A percentile compares a stretch with the other conserved stretches of the same genome.
These are phyloP conservation scores for Girardinichthys multiradiatus DNA, from an alignment of 2,113 vertebrate species.

Conservation along the genomic window DNA sequence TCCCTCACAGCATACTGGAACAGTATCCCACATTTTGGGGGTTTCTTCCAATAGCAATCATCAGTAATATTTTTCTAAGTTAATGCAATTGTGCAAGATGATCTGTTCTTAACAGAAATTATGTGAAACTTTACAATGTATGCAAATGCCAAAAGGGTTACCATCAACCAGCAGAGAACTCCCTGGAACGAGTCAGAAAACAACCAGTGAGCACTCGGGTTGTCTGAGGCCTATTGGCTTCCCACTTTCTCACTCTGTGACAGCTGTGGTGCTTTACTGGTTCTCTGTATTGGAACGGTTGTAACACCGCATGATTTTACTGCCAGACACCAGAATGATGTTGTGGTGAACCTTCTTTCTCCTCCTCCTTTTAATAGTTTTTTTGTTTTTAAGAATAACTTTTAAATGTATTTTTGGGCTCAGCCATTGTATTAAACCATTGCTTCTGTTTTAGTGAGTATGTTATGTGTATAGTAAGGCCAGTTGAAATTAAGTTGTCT, in stretches of 20 bases:
- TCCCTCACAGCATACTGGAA: conserved; percentile 62
- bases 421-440: conserved; percentile 87
- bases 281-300: conserved; percentile 76
- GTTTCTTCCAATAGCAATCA: conserved; percentile 69
- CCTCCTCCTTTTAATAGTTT: conserved; percentile 46
- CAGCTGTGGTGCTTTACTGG: conserved; percentile 73
- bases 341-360: conserved; percentile 66
- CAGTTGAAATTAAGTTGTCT: conserved; percentile 74
- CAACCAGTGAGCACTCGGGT: conserved; percentile 64
- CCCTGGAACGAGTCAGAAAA: conserved; percentile 31
- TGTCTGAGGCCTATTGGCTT: conserved; percentile 50
- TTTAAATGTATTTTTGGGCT: conserved; percentile 84
- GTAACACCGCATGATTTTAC: conserved; percentile 80
- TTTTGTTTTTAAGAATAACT: conserved; percentile 75
- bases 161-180: conserved; percentile 55
- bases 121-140: conserved; percentile 70
- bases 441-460: conserved; percentile 87
- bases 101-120: conserved; percentile 54
- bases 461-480: conserved; percentile 80
- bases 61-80: conserved; percentile 79
- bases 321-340: conserved; percentile 70
- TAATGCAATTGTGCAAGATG: conserved; percentile 48
- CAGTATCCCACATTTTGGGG: conserved; percentile 60
- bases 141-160: conserved; percentile 66
- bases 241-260: conserved; percentile 68